Conservation (phyloP, 2,888 invertebrate genomes). For the Ditula angustiorana region DNA sequence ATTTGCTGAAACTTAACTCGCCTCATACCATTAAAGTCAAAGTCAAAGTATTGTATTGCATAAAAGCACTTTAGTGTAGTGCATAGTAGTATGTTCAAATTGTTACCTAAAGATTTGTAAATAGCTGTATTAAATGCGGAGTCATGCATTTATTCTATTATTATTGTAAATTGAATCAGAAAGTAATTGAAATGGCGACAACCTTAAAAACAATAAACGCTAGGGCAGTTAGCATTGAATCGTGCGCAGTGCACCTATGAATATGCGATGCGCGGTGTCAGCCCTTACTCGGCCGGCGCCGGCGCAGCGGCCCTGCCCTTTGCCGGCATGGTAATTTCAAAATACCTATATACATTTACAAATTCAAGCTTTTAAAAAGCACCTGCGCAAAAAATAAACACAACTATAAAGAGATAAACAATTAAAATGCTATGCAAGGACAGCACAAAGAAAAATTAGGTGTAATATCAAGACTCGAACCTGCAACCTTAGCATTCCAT, state of each 20-base stretch:
- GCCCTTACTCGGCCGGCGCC: slow-evolving; percentile 22
- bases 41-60: no score
- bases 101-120: no score
- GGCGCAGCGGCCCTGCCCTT: slow-evolving; percentile 23
- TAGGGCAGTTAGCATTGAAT: slow-evolving; percentile 61
- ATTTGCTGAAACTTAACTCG: no score
- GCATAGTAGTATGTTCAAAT: no score
- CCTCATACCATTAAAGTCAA: no score
- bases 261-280: slow-evolving; percentile 49
- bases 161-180: background rate
- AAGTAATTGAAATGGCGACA: slow-evolving; percentile 40
- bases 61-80: no score
- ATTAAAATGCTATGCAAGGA: no score
- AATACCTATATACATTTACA: slow-evolving; percentile 21
- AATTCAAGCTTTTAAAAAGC: background rate
- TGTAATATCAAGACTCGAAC: no score
- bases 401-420: no score
- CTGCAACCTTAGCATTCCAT: no score
- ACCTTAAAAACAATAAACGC: slow-evolving; percentile 57
- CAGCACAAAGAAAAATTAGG: no score
- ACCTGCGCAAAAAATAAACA: no score
- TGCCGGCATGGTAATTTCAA: slow-evolving; percentile 26
- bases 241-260: slow-evolving; percentile 59
- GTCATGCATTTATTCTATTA: background rate
- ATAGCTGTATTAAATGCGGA: background rate